A percentile compares a stretch with the other conserved stretches of the same genome.
phyloP scores from a whole-genome alignment of 1,140 invertebrate species.

The Sipha flava region DNA sequence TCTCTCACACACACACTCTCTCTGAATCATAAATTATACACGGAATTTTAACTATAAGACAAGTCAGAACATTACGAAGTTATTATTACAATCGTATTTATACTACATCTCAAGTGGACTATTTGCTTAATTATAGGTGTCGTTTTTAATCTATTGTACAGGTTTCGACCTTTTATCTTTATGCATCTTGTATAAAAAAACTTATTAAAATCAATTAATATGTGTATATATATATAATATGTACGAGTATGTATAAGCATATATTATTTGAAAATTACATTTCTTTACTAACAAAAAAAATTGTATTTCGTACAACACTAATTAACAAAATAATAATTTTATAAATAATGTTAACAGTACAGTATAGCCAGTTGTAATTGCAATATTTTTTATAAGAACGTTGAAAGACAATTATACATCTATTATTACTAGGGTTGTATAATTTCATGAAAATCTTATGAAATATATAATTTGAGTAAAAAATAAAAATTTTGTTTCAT shows the following conservation, averaged over 20 bases:
- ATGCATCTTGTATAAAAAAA: neutral
- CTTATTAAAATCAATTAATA: neutral
- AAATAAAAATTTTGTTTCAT: too few relatives aligned
- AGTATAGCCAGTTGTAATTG: too few relatives aligned
- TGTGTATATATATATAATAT: too few relatives aligned
- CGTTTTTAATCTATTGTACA: neutral
- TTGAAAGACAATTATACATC: too few relatives aligned
- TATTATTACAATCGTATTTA: neutral
- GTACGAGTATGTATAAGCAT: too few relatives aligned
- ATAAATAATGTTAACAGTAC: too few relatives aligned
- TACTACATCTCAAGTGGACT: neutral
- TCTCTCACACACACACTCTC: neutral
- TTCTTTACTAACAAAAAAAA: neutral
- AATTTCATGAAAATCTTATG: too few relatives aligned
- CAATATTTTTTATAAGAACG: too few relatives aligned
- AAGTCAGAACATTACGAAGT: neutral
- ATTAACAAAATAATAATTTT: too few relatives aligned
- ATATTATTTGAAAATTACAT: neutral
- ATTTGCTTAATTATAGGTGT: neutral
- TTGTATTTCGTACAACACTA: neutral
- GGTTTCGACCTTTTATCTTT: conserved; percentile 10
- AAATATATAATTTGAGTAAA: too few relatives aligned
- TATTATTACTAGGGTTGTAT: too few relatives aligned
- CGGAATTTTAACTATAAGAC: neutral
- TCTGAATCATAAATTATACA: neutral